Evolutionary conservation across 2,888 invertebrate species (phyloP).

Genomic region (Thysanoteuthis rhombus): DNA sequence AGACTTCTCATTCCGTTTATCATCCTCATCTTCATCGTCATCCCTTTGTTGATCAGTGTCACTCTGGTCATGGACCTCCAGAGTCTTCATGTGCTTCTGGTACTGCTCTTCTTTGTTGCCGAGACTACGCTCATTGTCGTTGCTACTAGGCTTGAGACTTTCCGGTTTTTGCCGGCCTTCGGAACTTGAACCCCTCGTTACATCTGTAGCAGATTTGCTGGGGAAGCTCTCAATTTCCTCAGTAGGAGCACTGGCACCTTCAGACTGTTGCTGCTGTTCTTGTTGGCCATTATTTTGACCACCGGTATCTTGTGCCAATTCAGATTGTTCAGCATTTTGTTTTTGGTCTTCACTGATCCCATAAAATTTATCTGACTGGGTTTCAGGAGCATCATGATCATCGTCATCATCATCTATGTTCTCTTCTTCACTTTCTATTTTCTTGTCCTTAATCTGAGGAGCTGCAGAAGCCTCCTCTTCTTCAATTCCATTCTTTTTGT

Average conservation of each 20-base stretch:
- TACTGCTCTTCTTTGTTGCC: conserved; percentile 64
- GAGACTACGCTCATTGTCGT: conserved; percentile 56
- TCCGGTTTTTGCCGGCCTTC: conserved; percentile 36
- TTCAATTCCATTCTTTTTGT: conserved; percentile 36
- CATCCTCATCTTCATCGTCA: conserved; percentile 13
- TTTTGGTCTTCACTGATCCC: conserved; percentile 16
- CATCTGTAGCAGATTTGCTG: conserved; percentile 54
- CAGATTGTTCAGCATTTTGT: conserved; percentile 32
- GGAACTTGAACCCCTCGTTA: conserved; percentile 39
- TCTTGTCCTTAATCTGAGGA: conserved; percentile 14
- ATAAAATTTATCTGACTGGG: conserved; percentile 36
- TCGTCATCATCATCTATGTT: conserved; percentile 41
- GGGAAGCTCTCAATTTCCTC: conserved; percentile 67
- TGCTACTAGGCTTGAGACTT: conserved; percentile 56
- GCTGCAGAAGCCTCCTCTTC: conserved; percentile 32
- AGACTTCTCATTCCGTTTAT: conserved; percentile 43
- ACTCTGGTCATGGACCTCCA: conserved; percentile 40
- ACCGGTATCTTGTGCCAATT: conserved; percentile 53
- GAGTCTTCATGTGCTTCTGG: conserved; percentile 54
- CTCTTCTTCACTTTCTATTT: not conserved
- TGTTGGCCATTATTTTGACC: conserved; percentile 72
- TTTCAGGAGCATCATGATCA: conserved; percentile 42
- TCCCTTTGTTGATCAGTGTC: conserved; percentile 34
- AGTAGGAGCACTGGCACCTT: conserved; percentile 69
- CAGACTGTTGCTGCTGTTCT: conserved; percentile 41